Percentiles rank a stretch among this genome's conserved stretches.
phyloP scores from a whole-genome alignment of 2,888 invertebrate species.

The Eilema caniola region DNA sequence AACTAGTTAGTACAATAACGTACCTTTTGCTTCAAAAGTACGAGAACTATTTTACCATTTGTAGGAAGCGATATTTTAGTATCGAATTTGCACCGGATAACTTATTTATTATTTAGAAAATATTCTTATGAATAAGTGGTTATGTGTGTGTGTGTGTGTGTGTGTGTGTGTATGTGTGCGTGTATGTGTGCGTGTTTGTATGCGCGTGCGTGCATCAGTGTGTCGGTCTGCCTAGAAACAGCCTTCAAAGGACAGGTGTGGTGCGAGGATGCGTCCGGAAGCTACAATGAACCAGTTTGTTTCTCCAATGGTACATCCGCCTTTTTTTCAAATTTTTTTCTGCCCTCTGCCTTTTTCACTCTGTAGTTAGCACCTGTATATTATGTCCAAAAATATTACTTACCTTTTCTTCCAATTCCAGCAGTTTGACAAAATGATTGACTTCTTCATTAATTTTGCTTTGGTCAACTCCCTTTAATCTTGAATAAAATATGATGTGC shows the following conservation, averaged over 20 bases:
- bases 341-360: not conserved
- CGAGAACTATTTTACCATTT: not conserved
- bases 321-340: too few relatives aligned
- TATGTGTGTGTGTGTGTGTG: too few relatives aligned
- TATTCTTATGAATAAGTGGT: not conserved
- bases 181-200: too few relatives aligned
- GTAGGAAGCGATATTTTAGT: not conserved
- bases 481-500: constrained; percentile 94
- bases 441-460: constrained; percentile 88
- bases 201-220: too few relatives aligned
- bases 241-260: not conserved
- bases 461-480: constrained; percentile 89
- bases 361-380: not conserved
- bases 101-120: not conserved
- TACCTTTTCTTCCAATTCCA: constrained; percentile 90
- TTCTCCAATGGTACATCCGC: too few relatives aligned
- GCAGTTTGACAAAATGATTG: constrained; percentile 88
- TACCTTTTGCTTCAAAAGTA: not conserved
- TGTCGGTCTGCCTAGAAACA: not conserved
- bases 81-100: too few relatives aligned
- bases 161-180: too few relatives aligned
- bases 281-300: not conserved
- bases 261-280: not conserved
- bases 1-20: not conserved
- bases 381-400: constrained; percentile 5